Conservation (phyloP, 2,888 invertebrate genomes). For the Sabellastarte sp. region DNA sequence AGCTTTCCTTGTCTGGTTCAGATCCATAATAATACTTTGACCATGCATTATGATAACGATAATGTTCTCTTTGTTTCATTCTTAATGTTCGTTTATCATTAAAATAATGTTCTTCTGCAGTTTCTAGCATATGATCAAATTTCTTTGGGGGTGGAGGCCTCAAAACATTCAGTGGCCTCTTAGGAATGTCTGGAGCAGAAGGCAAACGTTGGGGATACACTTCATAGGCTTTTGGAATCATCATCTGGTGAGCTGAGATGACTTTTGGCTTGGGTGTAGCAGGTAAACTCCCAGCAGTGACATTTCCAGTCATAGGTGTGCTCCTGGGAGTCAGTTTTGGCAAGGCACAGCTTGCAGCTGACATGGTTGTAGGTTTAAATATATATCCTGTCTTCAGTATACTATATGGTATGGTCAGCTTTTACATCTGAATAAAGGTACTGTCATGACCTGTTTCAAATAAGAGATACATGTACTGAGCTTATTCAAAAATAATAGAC, state of each 20-base stretch:
- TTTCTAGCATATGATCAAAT: slow-evolving; percentile 50
- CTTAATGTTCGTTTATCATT: slow-evolving; percentile 47
- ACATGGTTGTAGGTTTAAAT: no score
- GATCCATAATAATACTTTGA: slow-evolving; percentile 53
- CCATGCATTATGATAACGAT: slow-evolving; percentile 55
- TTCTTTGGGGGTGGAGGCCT: slow-evolving; percentile 44
- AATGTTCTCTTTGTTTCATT: slow-evolving; percentile 54
- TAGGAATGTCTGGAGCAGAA: slow-evolving; percentile 22
- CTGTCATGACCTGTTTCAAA: no score
- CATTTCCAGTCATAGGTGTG: not conserved
- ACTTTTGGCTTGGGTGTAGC: not conserved
- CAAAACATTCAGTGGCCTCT: slow-evolving; percentile 45
- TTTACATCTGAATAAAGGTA: no score
- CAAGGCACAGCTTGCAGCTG: not conserved
- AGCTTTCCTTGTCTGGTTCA: slow-evolving; percentile 50
- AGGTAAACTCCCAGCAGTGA: not conserved
- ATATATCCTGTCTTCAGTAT: no score
- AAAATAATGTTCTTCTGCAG: slow-evolving; percentile 48
- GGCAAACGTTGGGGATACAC: slow-evolving; percentile 25
- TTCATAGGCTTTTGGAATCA: slow-evolving; percentile 11
- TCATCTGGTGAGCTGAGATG: not conserved
- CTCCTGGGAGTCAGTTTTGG: not conserved
- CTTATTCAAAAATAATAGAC: not conserved
- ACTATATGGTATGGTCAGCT: no score
- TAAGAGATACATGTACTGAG: not conserved